phyloP scores from a whole-genome alignment of 2,797 vertebrate species.

The Enteromius fasciolatus region DNA sequence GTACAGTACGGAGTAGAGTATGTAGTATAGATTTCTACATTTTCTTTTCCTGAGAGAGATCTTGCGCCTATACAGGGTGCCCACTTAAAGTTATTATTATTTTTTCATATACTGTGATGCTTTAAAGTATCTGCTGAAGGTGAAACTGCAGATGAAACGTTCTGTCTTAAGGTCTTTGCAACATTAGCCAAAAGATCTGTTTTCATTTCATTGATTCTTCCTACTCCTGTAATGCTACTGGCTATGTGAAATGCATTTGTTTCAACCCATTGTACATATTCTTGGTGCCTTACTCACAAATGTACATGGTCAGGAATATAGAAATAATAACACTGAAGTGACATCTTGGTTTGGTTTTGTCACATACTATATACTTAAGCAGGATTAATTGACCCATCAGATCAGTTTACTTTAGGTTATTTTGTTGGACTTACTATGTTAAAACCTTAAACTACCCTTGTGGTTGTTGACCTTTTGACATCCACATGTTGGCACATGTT shows the following conservation, averaged over 20 bases:
- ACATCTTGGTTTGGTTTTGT: background rate
- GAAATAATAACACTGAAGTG: background rate
- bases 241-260: background rate
- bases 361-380: background rate
- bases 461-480: background rate
- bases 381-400: background rate
- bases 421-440: background rate
- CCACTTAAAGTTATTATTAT: background rate
- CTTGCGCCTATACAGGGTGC: background rate
- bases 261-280: background rate
- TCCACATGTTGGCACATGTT: constrained; percentile 6
- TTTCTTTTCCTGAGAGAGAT: background rate
- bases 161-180: background rate
- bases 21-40: background rate
- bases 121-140: background rate
- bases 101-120: background rate
- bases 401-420: background rate
- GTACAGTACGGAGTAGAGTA: background rate
- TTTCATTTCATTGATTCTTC: background rate
- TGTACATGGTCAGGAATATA: background rate
- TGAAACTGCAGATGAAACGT: background rate
- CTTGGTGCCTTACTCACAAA: background rate
- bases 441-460: background rate
- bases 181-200: background rate
- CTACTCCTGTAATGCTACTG: background rate